These are phyloP conservation scores for Cotesia congregata DNA, from an alignment of 2,888 invertebrate species.

Conservation along the genomic window DNA sequence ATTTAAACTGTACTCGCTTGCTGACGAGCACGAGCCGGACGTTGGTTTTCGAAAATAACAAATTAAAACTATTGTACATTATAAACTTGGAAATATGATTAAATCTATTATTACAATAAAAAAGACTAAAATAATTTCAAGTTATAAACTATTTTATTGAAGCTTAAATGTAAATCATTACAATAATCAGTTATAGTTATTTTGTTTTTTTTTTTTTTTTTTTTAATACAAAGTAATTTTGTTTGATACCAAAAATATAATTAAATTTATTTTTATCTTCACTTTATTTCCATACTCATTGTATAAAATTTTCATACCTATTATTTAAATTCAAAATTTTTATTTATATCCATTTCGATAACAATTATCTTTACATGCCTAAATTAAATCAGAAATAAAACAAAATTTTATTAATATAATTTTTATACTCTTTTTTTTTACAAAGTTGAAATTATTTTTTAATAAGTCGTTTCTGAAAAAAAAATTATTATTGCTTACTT, in stretches of 20 bases:
- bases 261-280: constrained; percentile 42
- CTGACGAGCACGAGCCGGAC: too few relatives aligned
- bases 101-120: too few relatives aligned
- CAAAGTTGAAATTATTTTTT: background rate
- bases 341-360: background rate
- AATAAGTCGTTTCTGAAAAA: background rate
- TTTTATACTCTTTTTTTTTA: background rate
- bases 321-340: background rate
- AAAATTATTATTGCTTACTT: background rate
- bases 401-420: background rate
- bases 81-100: too few relatives aligned
- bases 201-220: background rate
- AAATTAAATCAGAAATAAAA: background rate
- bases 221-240: constrained; percentile 15
- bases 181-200: background rate
- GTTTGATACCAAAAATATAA: constrained; percentile 51
- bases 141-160: constrained; percentile 25
- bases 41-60: too few relatives aligned
- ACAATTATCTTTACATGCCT: background rate
- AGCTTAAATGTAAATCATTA: constrained; percentile 17
- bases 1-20: too few relatives aligned
- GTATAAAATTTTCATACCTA: constrained; percentile 42
- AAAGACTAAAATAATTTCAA: constrained; percentile 13
- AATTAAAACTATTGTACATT: too few relatives aligned
- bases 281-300: constrained; percentile 35